Evolutionary conservation across 2,888 invertebrate genomes (phyloP), one percentile per base, ranked within the genome.

Genomic region (Gymnocheta viridis): DNA sequence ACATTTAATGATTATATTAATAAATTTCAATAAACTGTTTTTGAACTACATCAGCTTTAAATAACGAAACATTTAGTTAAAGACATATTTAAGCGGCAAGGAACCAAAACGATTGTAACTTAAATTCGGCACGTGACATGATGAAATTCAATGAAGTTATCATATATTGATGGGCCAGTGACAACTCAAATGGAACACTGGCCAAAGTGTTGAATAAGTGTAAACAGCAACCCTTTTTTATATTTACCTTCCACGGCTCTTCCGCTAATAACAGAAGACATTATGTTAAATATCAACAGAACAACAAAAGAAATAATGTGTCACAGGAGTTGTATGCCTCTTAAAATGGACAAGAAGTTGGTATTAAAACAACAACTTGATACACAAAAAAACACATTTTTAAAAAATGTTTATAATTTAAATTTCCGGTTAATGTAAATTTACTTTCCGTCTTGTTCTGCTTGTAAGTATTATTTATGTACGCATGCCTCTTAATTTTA

Each of bases 111-210:
- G 49, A 58, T 41, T 66, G 35, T 29, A 67, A 62, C 32, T 14
- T 38, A 60, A 69, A 69, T 69, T 82, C 24, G 60, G 69, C 69
- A 64, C 78, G 77, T 73, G 72, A 41, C 69, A 74, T 69, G 56
- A 73, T 69, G 66, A 80, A 70, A 76, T 70, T 83, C 60, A 76
- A 83, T 80, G 70, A 66, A 83, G 58, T 80, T 72, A 47, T 72
- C 70, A 76, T 80, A 80, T 72, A 72, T 67, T 80, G 58, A 83
- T 76, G 49, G 27, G 29, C 47, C 35, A 2, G 19, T n/a, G 35
- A 69, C 32, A 72, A 47, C 29, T 69, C 24, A 38, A 60, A 32
- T n/a, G 22, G 4, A 19, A 24, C 66, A 77, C 56, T 41, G 24
- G n/a, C 6, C 49, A 64, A 19, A 44, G 12, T 47, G 19, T 10